Conservation (phyloP, 1,140 invertebrate genomes). For the Brachionus paranguensis region DNA sequence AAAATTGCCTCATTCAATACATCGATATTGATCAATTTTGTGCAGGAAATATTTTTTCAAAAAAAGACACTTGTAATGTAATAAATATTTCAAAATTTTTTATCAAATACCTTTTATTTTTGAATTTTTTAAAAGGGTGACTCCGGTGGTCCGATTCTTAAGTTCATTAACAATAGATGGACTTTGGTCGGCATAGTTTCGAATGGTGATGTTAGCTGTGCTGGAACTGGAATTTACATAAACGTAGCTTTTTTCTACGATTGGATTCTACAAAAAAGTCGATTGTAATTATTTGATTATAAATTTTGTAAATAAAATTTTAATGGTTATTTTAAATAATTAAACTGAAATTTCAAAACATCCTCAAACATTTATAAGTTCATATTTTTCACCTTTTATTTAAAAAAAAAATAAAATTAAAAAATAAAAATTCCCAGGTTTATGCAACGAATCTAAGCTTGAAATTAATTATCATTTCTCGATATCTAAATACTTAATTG, state of each 20-base stretch:
- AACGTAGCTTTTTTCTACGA: conserved; percentile 27
- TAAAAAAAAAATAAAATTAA: background rate
- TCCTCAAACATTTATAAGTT: background rate
- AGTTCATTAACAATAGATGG: conserved; percentile 31
- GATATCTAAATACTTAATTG: background rate
- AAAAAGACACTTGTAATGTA: conserved; percentile 39
- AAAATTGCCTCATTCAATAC: conserved; percentile 38
- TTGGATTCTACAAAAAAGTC: conserved; percentile 31
- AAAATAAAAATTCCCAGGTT: background rate
- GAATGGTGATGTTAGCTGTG: conserved; percentile 36
- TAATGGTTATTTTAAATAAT: background rate
- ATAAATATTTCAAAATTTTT: background rate
- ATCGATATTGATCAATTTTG: conserved; percentile 31
- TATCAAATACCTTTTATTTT: background rate
- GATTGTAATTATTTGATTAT: background rate
- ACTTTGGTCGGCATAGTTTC: conserved; percentile 34
- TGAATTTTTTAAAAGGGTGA: conserved; percentile 25
- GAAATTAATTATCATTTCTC: background rate
- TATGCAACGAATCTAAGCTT: background rate
- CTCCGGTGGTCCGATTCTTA: conserved; percentile 24
- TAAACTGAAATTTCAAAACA: background rate
- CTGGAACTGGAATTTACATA: conserved; percentile 29
- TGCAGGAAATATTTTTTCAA: conserved; percentile 18
- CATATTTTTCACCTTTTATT: background rate
- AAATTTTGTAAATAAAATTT: conserved; percentile 1